Percentiles rank a stretch among this genome's conserved stretches.
Conservation (phyloP, 1,140 invertebrate species). For the Hormaphis cornu region DNA sequence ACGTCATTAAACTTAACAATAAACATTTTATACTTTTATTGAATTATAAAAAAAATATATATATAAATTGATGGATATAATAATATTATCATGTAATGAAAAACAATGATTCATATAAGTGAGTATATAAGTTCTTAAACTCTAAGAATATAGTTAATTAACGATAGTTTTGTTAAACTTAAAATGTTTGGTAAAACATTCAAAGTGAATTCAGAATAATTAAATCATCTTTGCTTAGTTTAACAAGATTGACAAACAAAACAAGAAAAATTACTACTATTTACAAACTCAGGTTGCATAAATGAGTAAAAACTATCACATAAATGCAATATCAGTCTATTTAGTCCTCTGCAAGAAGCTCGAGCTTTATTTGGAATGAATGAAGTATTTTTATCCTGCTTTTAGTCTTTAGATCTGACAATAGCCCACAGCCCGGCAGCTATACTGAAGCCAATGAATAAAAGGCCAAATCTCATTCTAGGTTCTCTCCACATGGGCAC, state of each 20-base stretch:
- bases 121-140: too few species aligned
- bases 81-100: too few species aligned
- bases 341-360: conserved; percentile 7
- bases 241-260: neutral
- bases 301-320: neutral
- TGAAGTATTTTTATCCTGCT: neutral
- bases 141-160: too few species aligned
- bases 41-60: too few species aligned
- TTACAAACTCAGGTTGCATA: neutral
- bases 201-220: neutral
- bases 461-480: conserved; percentile 31
- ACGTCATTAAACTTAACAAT: too few species aligned
- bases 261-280: neutral
- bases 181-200: neutral
- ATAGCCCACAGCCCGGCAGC: conserved; percentile 37
- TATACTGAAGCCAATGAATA: conserved; percentile 36
- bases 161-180: neutral
- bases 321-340: conserved; percentile 16
- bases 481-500: conserved; percentile 13
- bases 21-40: too few species aligned
- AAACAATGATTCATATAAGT: too few species aligned
- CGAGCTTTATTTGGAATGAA: conserved; percentile 19
- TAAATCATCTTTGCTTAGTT: neutral
- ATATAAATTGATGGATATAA: too few species aligned
- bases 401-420: neutral